Evolutionary conservation across 2,797 vertebrate genomes (phyloP).

Genomic region (Odontamblyopus rebecca): DNA sequence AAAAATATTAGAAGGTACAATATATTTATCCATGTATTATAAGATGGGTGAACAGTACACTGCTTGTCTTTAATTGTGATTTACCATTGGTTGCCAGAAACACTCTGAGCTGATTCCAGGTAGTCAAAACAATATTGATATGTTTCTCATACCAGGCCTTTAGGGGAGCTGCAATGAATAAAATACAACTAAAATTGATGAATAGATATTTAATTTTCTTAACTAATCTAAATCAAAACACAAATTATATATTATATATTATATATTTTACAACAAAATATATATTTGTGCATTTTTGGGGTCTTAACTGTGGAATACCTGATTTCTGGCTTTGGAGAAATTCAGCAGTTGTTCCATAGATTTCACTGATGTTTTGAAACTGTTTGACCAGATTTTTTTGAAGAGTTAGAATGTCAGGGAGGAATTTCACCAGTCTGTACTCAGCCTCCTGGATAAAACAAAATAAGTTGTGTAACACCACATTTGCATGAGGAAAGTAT

Average conservation of each 20-base stretch:
- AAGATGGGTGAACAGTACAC: not conserved
- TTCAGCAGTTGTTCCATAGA: constrained; percentile 70
- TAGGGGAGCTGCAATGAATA: constrained; percentile 60
- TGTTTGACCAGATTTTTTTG: constrained; percentile 87
- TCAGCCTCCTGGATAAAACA: constrained; percentile 82
- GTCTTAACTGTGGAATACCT: constrained; percentile 71
- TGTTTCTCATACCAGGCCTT: constrained; percentile 67
- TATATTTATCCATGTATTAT: not conserved
- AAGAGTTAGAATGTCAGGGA: constrained; percentile 89
- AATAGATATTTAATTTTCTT: too few relatives aligned
- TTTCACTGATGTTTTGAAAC: constrained; percentile 85
- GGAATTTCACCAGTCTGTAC: constrained; percentile 85
- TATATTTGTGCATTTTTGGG: constrained; percentile 26
- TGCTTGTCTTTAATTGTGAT: constrained; percentile 1
- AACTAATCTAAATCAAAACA: not conserved
- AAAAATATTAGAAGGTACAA: constrained; percentile 6
- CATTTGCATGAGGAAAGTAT: not conserved
- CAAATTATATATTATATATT: not conserved
- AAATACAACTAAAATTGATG: not conserved
- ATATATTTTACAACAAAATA: constrained; percentile 24
- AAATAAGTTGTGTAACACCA: not conserved
- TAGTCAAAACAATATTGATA: constrained; percentile 80
- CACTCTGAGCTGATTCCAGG: constrained; percentile 89
- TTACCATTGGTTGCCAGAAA: constrained; percentile 87
- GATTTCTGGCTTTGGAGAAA: constrained; percentile 80